Conservation (phyloP, 2,797 vertebrate genomes). For the Spondyliosoma cantharus region DNA sequence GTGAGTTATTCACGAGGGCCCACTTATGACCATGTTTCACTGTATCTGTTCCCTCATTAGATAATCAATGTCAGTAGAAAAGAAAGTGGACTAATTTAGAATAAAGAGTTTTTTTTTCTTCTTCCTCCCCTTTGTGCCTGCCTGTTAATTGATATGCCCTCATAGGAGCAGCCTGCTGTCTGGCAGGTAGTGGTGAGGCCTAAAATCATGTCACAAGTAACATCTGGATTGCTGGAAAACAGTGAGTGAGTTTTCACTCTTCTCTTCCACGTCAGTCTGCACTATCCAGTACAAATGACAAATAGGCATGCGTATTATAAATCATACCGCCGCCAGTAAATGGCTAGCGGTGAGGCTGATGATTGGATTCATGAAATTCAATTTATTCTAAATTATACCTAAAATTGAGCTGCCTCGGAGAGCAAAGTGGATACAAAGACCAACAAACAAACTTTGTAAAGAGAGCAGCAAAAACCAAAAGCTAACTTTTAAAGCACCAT, state of each 20-base stretch:
- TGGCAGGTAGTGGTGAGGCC: constrained; percentile 4
- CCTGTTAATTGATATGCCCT: constrained; percentile 21
- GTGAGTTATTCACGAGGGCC: constrained; percentile 76
- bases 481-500: not conserved
- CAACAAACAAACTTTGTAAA: not conserved
- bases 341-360: not conserved
- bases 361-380: constrained; percentile 30
- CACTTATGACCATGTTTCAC: constrained; percentile 54
- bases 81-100: constrained; percentile 20
- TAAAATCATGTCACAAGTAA: constrained; percentile 37
- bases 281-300: not conserved
- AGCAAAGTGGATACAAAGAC: not conserved
- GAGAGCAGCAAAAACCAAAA: not conserved
- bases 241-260: not conserved
- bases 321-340: not conserved
- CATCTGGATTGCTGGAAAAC: constrained; percentile 41
- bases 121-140: not conserved
- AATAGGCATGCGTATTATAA: constrained; percentile 1
- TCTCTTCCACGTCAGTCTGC: not conserved
- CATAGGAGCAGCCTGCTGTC: constrained; percentile 8
- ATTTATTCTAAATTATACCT: constrained; percentile 15
- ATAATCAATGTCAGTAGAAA: constrained; percentile 45
- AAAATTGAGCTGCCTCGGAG: not conserved
- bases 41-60: constrained; percentile 50
- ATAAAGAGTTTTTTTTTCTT: not conserved